Percentiles rank a stretch among this genome's conserved stretches.
Conservation (phyloP, 2,888 invertebrate genomes). For the Eilema sororculum region DNA sequence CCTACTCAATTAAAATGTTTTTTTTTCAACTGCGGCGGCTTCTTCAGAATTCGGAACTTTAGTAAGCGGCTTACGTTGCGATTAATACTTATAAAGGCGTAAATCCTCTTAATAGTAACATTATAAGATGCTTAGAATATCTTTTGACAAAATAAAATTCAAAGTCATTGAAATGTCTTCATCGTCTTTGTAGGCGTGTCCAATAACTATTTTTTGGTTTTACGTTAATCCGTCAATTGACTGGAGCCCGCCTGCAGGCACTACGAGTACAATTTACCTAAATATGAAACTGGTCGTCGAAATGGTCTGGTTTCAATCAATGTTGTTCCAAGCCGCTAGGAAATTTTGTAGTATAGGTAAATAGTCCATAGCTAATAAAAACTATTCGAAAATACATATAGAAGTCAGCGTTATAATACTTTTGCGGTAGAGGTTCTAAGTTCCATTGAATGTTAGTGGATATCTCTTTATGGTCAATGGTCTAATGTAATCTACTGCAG, state of each 20-base stretch:
- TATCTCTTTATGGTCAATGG: not conserved
- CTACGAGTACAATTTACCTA: not conserved
- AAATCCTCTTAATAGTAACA: conserved; percentile 14
- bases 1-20: conserved; percentile 15
- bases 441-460: not conserved
- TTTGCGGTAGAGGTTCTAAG: not conserved
- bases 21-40: conserved; percentile 16
- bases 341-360: not conserved
- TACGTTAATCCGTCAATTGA: not conserved
- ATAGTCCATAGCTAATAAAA: not conserved
- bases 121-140: not conserved
- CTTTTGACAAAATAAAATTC: not conserved
- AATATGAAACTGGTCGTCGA: not conserved
- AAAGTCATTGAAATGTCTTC: not conserved
- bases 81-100: conserved; percentile 9
- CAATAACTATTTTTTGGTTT: not conserved
- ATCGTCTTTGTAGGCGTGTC: not conserved
- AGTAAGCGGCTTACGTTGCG: conserved; percentile 12
- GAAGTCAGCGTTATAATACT: not conserved
- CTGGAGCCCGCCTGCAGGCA: not conserved
- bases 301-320: not conserved
- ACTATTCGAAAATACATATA: not conserved
- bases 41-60: conserved; percentile 11
- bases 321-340: not conserved
- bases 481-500: not conserved